These are phyloP conservation scores for Aphelenchoides fujianensis DNA, from an alignment of 1,140 invertebrate species.

Conservation along the genomic window DNA sequence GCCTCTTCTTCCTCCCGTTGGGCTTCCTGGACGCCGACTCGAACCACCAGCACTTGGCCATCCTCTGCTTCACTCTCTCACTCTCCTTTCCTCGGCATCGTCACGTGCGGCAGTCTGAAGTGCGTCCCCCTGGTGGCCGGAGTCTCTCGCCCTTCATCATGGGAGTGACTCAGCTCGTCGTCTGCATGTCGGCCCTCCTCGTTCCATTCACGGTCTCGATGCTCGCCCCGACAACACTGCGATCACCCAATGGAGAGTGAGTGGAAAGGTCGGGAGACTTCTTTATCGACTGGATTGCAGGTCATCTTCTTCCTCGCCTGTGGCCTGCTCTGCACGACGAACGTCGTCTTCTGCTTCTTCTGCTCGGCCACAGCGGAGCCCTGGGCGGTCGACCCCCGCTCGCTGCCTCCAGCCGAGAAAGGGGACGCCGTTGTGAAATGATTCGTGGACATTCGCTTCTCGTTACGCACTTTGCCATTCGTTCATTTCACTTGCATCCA, in stretches of 20 bases:
- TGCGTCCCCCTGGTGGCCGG: constrained; percentile 25
- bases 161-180: constrained; percentile 28
- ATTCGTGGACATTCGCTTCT: neutral
- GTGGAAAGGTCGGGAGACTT: neutral
- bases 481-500: too few species aligned
- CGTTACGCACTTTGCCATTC: too few species aligned
- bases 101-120: constrained; percentile 32
- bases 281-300: neutral
- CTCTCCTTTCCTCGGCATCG: constrained; percentile 30
- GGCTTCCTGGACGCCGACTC: constrained; percentile 37
- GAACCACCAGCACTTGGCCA: constrained; percentile 16
- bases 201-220: constrained; percentile 39
- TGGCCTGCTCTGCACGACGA: constrained; percentile 19
- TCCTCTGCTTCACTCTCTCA: constrained; percentile 31
- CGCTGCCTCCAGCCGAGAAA: neutral
- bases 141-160: constrained; percentile 38
- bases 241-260: constrained; percentile 33
- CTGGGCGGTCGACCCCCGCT: constrained; percentile 15
- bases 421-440: neutral
- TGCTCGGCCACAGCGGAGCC: constrained; percentile 23
- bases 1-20: constrained; percentile 39
- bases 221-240: constrained; percentile 44
- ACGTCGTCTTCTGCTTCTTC: constrained; percentile 29
- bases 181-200: constrained; percentile 33
- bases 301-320: constrained; percentile 37